Base-by-base conservation (phyloP, 2,888 invertebrate genomes). In the Alloplasta piceator region DNA sequence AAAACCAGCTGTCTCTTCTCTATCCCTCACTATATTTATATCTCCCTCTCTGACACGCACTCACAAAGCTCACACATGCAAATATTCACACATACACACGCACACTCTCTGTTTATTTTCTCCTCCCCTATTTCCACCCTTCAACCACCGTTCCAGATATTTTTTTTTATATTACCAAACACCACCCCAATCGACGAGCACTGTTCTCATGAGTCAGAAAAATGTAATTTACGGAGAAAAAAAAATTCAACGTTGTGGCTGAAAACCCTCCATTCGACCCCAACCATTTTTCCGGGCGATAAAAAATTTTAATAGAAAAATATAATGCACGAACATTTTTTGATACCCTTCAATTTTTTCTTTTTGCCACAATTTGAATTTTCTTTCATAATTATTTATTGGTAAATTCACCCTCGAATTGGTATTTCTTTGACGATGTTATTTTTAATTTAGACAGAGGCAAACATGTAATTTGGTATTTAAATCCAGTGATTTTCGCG, bases 1-100 rank as follows among this genome's bases (percentile, higher is more conserved):
- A 46, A 26, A 74, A 48, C 71, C 73, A 61, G 74, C 70, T 71
- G 74, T 70, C 74, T 63, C 36, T 71, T 52, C 16, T 73, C 38
- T 60, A 55, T 50, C 56, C 50, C 56, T 64, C 61, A 48, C 56
- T 61, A 67, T 10, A 39, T 60, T 16, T 38, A 52, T 63, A 39
- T 64, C 48, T 60, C 52, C 58, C 60, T 10, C 50, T 64, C 48
- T 14, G 61, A 41, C n/a, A 16, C 39, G 4, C 71, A n/a, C 50
- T 7, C 56, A 14, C 41, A 9, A 41, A 39, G 36, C 5, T n/a
- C 39, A 52, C 46, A 46, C 63, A 39, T 14, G 26, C 52, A 48
- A 38, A 64, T 26, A 48, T 39, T 7, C 9, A 66, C 55, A 56
- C 26, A 60, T 16, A n/a, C 50, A 55, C 39, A 64, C 38, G 58